phyloP scores from a whole-genome alignment of 2,113 vertebrate species.

The Fregata magnificens region DNA sequence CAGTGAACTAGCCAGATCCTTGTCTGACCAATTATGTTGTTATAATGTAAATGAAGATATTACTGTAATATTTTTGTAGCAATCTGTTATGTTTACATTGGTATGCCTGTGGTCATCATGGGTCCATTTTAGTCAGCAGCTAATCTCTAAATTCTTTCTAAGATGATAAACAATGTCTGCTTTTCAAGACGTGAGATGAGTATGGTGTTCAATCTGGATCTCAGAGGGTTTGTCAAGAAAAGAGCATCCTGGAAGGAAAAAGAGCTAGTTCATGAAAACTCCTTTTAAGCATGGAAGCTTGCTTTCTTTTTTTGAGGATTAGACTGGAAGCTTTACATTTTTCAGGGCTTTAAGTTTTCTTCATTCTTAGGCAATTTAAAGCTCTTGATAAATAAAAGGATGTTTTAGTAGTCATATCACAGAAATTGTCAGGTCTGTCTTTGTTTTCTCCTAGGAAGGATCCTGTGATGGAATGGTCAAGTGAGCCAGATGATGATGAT shows the following conservation, averaged over 20 bases:
- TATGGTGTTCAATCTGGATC: background rate
- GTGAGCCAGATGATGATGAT: background rate
- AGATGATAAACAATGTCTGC: background rate
- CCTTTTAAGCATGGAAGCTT: background rate
- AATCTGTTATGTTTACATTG: background rate
- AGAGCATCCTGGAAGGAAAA: background rate
- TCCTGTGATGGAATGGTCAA: background rate
- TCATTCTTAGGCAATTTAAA: background rate
- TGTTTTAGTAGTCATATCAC: background rate
- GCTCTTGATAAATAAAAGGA: background rate
- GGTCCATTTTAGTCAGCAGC: background rate
- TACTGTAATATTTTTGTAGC: background rate
- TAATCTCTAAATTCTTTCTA: background rate
- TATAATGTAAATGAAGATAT: background rate
- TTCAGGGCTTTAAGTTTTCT: background rate
- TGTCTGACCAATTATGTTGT: background rate
- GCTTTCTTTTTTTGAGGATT: background rate
- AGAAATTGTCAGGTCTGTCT: background rate
- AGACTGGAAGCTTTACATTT: slow-evolving; percentile 12
- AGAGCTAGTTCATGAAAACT: background rate
- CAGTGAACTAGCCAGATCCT: background rate
- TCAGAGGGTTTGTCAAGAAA: slow-evolving; percentile 7
- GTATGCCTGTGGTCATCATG: background rate
- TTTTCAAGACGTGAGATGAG: background rate
- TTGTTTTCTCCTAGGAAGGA: background rate